Conservation (phyloP, 2,888 invertebrate genomes). For the Drosophila acutilabella region DNA sequence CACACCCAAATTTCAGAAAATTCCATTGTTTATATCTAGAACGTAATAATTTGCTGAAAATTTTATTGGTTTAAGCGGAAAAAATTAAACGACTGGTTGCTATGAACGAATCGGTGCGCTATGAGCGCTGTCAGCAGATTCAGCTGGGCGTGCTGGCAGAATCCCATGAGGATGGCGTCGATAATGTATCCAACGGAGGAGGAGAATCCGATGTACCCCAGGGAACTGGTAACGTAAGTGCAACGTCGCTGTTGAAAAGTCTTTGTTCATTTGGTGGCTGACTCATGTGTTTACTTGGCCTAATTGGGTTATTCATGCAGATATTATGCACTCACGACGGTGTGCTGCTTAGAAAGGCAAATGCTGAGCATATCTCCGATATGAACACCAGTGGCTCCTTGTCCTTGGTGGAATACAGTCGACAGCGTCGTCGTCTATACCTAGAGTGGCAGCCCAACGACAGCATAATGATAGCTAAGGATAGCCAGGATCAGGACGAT, state of each 20-base stretch:
- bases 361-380: constrained; percentile 88
- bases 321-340: constrained; percentile 93
- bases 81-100: constrained; percentile 28
- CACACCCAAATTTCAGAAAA: constrained; percentile 26
- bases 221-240: constrained; percentile 74
- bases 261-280: constrained; percentile 49
- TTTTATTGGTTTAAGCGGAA: constrained; percentile 20
- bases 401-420: constrained; percentile 81
- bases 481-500: constrained; percentile 91
- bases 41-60: constrained; percentile 63
- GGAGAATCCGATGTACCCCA: constrained; percentile 52
- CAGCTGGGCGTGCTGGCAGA: constrained; percentile 70
- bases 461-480: constrained; percentile 89
- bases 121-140: constrained; percentile 72
- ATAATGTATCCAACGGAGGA: constrained; percentile 16
- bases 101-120: constrained; percentile 80
- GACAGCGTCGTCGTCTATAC: constrained; percentile 86
- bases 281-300: constrained; percentile 45
- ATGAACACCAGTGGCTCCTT: constrained; percentile 86
- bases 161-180: constrained; percentile 52
- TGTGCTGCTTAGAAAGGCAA: constrained; percentile 89
- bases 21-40: constrained; percentile 67
- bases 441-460: constrained; percentile 95
- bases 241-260: constrained; percentile 11
- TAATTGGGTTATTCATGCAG: constrained; percentile 81